Percentiles rank a stretch among this genome's conserved stretches.
Conservation (phyloP, 1,140 invertebrate species). For the Drosophila repleta region DNA sequence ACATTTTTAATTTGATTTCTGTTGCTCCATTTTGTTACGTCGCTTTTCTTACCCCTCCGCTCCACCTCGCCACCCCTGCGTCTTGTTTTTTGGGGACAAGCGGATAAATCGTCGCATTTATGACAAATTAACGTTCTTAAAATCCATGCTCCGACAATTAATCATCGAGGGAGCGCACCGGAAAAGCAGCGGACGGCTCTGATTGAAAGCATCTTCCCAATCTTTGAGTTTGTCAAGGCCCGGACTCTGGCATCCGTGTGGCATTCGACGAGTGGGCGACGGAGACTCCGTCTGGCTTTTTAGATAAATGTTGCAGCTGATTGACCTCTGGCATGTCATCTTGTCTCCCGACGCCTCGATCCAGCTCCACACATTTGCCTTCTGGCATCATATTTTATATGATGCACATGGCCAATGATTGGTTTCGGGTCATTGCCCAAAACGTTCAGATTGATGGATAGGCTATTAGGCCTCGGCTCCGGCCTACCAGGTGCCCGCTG, state of each 20-base stretch:
- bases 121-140: conserved; percentile 81
- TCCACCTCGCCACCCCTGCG: background rate
- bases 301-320: conserved; percentile 45
- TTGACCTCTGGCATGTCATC: conserved; percentile 33
- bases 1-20: conserved; percentile 81
- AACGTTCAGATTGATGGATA: conserved; percentile 40
- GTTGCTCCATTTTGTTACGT: conserved; percentile 46
- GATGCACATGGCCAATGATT: conserved; percentile 20
- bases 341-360: background rate
- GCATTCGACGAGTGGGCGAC: background rate
- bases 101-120: conserved; percentile 61
- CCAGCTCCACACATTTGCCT: conserved; percentile 19
- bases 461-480: conserved; percentile 17
- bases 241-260: conserved; percentile 2
- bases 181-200: conserved; percentile 21
- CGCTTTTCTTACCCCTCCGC: background rate
- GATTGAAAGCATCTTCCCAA: conserved; percentile 62
- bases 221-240: conserved; percentile 25
- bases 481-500: too few species aligned
- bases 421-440: conserved; percentile 19
- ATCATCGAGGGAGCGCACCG: conserved; percentile 52
- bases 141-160: conserved; percentile 69
- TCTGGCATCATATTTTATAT: conserved; percentile 43
- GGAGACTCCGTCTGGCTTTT: conserved; percentile 11
- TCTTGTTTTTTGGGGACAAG: conserved; percentile 20